phyloP scores from a whole-genome alignment of 1,140 invertebrate species.

The Dinothrombium tinctorium region DNA sequence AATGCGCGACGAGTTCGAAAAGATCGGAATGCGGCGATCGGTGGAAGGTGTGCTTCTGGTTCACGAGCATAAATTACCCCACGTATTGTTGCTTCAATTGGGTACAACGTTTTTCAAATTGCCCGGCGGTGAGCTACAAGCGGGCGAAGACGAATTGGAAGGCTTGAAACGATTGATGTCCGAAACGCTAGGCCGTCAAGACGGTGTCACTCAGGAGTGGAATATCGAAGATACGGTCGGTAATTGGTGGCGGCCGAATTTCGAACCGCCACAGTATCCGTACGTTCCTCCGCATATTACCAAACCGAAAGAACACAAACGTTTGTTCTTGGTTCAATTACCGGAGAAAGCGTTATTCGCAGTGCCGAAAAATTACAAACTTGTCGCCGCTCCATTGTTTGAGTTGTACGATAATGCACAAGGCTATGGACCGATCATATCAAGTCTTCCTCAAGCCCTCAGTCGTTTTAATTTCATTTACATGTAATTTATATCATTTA shows the following conservation, averaged over 20 bases:
- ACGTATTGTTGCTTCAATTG: conserved; percentile 84
- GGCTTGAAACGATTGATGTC: conserved; percentile 81
- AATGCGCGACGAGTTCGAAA: conserved; percentile 95
- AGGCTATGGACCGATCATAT: conserved; percentile 96
- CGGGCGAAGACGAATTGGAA: conserved; percentile 90
- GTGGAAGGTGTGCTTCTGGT: conserved; percentile 92
- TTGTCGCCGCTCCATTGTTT: conserved; percentile 94
- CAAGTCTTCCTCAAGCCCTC: conserved; percentile 80
- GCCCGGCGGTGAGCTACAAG: conserved; percentile 91
- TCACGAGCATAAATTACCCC: conserved; percentile 91
- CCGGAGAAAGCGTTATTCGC: conserved; percentile 96
- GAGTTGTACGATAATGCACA: conserved; percentile 97
- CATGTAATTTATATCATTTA: no score
- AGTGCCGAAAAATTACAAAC: conserved; percentile 97
- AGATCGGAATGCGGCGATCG: conserved; percentile 85
- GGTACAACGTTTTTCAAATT: conserved; percentile 99
- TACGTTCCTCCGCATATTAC: conserved; percentile 97
- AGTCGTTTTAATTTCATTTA: conserved; percentile 28
- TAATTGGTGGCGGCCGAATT: conserved; percentile 99
- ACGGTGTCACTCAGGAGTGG: conserved; percentile 48
- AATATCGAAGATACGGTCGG: conserved; percentile 93
- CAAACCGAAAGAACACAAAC: conserved; percentile 96
- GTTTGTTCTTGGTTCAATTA: conserved; percentile 89
- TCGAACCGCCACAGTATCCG: conserved; percentile 95
- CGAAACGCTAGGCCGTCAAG: conserved; percentile 62